Base-by-base conservation (phyloP, 2,113 vertebrate genomes). In the Rynchops niger region DNA sequence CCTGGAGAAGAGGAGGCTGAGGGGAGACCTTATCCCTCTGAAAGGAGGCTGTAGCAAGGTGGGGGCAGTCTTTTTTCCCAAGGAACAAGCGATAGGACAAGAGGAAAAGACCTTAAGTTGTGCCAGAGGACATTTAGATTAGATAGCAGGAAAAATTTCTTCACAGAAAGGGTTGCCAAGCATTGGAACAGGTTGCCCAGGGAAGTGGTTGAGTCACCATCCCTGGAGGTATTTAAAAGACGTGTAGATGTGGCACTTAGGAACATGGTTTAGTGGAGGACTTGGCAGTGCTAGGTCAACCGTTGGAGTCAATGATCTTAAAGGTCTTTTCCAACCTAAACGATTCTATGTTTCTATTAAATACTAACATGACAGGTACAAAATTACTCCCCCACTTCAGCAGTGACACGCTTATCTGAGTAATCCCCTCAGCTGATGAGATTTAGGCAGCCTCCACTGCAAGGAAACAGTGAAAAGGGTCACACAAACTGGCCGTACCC, bases 191-290 rank as follows among this genome's bases (percentile, higher is more conserved):
- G 63, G 78, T 49, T 71, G 84, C 63, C 36, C 56, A 43, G 36
- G 32, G 42, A 42, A 36, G 42, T 8, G 40, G 36, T 2, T 4
- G 36, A 42, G 71, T 56, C 53, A 52, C 47, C 45, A 8, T 7
- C 20, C 23, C 55, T 74, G 65, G 30, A 67, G 23, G 34, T 2
- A 29, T 74, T 87, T 45, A 18, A 62, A 62, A 40, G 30, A 40
- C 0, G 0, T 1, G 18, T 17, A 23, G 30, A 40, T 14, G n/a
- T 40, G 61, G 34, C 6, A 9, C n/a, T 56, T 26, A 32, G 13
- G 22, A 27, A 66, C 12, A 11, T 6, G 21, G 25, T 43, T 58
- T 15, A 79, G 38, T 14, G 52, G 10, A 45, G 50, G 15, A 43
- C 8, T 79, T 71, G 42, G 50, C 25, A 85, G 19, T 25, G 47